phyloP scores from a whole-genome alignment of 2,797 vertebrate species.

The Eidolon dupreanum region DNA sequence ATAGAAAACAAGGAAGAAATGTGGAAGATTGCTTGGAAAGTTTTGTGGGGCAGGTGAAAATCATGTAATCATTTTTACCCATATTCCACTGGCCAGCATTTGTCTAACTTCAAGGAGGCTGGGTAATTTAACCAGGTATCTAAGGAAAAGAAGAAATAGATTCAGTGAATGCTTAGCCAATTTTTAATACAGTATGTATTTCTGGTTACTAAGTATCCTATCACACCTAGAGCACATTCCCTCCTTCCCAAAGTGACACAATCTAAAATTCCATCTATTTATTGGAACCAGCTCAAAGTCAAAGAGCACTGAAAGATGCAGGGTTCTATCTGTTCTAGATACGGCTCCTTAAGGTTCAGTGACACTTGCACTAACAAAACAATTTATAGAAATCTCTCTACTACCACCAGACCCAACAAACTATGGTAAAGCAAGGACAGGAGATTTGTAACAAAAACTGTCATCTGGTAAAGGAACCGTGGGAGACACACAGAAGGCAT shows the following conservation, averaged over 20 bases:
- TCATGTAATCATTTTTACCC: not conserved
- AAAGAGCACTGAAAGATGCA: not conserved
- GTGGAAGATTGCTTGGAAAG: not conserved
- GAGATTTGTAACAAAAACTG: not conserved
- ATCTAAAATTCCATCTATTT: conserved; percentile 1
- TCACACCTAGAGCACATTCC: not conserved
- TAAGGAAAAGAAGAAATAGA: not conserved
- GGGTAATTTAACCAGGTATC: not conserved
- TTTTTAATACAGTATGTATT: not conserved
- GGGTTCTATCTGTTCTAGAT: not conserved
- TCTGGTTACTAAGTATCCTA: not conserved
- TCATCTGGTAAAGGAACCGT: not conserved
- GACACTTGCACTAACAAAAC: not conserved
- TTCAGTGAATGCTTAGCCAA: not conserved
- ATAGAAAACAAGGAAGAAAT: not conserved
- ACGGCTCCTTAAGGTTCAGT: not conserved
- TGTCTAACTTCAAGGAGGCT: not conserved
- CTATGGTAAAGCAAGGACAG: not conserved
- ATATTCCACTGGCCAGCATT: not conserved
- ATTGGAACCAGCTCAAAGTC: not conserved
- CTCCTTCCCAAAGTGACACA: not conserved
- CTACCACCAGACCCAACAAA: not conserved
- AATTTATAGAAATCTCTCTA: not conserved
- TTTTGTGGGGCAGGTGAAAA: not conserved
- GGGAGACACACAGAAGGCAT: not conserved